Evolutionary conservation across 1,140 invertebrate genomes (phyloP).

Genomic region (Solenopsis fugax): DNA sequence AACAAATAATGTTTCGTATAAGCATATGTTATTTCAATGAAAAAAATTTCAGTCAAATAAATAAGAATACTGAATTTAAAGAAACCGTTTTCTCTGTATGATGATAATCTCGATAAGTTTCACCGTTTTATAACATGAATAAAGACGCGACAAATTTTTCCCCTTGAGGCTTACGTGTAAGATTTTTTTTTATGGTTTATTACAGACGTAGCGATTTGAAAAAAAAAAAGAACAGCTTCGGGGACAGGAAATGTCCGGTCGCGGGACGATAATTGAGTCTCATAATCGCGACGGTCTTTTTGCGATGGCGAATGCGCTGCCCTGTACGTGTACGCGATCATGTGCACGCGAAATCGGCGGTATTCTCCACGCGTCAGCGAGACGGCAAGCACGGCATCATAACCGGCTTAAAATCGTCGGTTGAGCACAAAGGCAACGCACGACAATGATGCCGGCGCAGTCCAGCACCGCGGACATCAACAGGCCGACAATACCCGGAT

Average conservation of each 20-base stretch:
- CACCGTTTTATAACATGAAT: too few relatives aligned
- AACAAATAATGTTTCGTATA: too few relatives aligned
- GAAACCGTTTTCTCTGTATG: too few relatives aligned
- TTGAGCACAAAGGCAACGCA: constrained; percentile 62
- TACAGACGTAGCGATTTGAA: not conserved
- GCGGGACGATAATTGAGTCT: constrained; percentile 33
- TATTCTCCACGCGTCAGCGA: constrained; percentile 60
- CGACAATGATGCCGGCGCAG: constrained; percentile 69
- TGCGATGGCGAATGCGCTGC: not conserved
- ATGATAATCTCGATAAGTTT: constrained; percentile 9
- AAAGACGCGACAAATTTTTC: not conserved
- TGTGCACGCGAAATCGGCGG: constrained; percentile 37
- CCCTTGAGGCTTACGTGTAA: not conserved
- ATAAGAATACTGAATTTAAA: too few relatives aligned
- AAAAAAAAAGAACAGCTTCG: not conserved
- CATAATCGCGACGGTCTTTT: constrained; percentile 44
- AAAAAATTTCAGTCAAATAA: too few relatives aligned
- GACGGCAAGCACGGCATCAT: constrained; percentile 56
- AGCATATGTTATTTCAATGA: too few relatives aligned
- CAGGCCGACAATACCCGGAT: constrained; percentile 71
- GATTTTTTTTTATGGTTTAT: not conserved
- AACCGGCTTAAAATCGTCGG: constrained; percentile 72
- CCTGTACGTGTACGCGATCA: not conserved
- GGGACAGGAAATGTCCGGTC: not conserved
- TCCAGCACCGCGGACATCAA: constrained; percentile 65